phyloP scores from a whole-genome alignment of 2,888 invertebrate species.

The Podabrus alpinus region DNA sequence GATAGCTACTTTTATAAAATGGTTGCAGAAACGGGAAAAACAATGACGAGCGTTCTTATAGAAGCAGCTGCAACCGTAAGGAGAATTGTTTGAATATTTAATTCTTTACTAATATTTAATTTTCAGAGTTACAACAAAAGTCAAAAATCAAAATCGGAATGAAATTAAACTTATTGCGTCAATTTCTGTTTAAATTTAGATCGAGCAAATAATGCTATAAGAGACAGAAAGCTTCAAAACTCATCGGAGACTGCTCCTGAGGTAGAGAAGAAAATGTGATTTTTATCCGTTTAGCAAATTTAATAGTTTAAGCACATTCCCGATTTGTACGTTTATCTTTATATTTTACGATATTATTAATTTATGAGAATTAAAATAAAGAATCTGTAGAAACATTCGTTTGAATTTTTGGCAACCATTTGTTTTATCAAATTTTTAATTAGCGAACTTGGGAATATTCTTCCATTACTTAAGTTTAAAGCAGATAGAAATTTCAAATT shows the following conservation, averaged over 20 bases:
- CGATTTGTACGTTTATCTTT: background rate
- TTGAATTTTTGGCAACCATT: no score
- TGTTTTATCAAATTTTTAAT: no score
- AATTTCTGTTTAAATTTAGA: background rate
- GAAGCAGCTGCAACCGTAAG: slow-evolving; percentile 39
- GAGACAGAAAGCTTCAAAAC: background rate
- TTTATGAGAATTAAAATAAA: background rate
- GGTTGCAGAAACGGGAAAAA: slow-evolving; percentile 69
- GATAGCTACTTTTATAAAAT: slow-evolving; percentile 67
- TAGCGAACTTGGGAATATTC: no score
- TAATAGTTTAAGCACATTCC: no score
- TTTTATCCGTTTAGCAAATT: background rate
- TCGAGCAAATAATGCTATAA: background rate
- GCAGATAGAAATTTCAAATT: no score
- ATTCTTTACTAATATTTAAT: background rate
- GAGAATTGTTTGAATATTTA: background rate
- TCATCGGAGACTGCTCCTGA: background rate
- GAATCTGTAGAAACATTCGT: background rate
- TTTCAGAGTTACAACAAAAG: background rate
- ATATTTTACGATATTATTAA: background rate
- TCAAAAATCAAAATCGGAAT: background rate
- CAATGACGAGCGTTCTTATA: slow-evolving; percentile 45
- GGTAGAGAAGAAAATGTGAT: background rate
- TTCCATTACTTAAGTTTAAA: no score
- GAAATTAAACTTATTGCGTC: background rate